A percentile compares a stretch with the other conserved stretches of the same genome.
Conservation (phyloP, 2,113 vertebrate species). For the Herpetotheres cachinnans region DNA sequence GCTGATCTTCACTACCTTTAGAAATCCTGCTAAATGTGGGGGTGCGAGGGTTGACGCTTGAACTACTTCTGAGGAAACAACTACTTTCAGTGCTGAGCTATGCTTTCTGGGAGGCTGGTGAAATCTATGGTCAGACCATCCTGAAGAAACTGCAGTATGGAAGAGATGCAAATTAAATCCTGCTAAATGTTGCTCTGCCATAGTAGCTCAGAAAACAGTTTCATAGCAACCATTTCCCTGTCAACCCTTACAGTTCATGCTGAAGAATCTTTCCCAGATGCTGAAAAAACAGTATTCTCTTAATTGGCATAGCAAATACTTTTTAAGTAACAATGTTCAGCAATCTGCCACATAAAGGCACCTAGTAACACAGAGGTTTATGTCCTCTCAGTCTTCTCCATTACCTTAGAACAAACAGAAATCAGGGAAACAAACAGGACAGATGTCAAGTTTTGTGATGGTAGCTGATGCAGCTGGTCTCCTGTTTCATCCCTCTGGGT, state of each 20-base stretch:
- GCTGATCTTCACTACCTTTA: neutral
- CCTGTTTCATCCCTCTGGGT: neutral
- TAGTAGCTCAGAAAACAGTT: conserved; percentile 2
- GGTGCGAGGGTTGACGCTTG: neutral
- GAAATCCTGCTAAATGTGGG: neutral
- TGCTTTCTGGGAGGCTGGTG: neutral
- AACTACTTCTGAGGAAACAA: neutral
- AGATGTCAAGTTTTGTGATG: neutral
- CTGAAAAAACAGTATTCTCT: neutral
- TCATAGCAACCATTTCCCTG: conserved; percentile 46
- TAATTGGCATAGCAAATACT: neutral
- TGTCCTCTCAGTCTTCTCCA: neutral
- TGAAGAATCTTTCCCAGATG: neutral
- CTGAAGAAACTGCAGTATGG: neutral
- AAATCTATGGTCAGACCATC: neutral
- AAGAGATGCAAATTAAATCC: conserved; percentile 33
- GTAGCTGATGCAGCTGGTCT: neutral
- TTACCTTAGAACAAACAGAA: neutral
- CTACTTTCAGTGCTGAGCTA: neutral
- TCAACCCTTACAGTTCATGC: neutral
- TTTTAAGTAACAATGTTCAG: neutral
- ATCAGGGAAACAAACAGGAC: neutral
- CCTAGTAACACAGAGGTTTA: neutral
- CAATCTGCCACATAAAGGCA: neutral
- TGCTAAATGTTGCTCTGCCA: neutral